Evolutionary conservation across 2,888 invertebrate species (phyloP).

Genomic region (Cyclophora albipunctata): DNA sequence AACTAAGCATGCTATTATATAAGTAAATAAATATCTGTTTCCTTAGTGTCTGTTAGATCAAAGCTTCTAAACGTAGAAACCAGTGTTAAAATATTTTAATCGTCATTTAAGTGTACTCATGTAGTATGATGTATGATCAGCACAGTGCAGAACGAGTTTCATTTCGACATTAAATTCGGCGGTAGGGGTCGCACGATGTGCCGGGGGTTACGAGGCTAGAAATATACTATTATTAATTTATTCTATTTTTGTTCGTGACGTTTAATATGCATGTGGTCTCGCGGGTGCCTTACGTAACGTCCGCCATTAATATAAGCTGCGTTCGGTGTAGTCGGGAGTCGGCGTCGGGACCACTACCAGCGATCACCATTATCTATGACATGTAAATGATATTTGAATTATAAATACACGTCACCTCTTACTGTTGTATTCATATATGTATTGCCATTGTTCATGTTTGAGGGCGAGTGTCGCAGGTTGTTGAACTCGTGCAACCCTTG

Average conservation of each 20-base stretch:
- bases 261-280: conserved; percentile 52
- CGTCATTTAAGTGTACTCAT: no score
- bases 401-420: no score
- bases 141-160: conserved; percentile 7
- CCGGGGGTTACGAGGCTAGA: conserved; percentile 37
- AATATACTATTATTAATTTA: conserved; percentile 64
- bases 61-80: no score
- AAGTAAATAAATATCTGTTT: no score
- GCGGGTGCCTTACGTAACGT: conserved; percentile 17
- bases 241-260: conserved; percentile 60
- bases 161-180: background rate
- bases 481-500: no score
- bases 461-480: no score
- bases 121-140: background rate
- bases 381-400: background rate
- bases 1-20: no score
- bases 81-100: no score
- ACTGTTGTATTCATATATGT: no score
- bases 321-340: conserved; percentile 7
- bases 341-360: conserved; percentile 2
- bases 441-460: no score
- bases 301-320: conserved; percentile 13
- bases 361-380: conserved; percentile 15
- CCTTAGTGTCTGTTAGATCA: no score
- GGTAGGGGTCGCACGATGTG: no score